These are phyloP conservation scores for Panurus biarmicus DNA, from an alignment of 2,113 vertebrate genomes.

Conservation along the genomic window DNA sequence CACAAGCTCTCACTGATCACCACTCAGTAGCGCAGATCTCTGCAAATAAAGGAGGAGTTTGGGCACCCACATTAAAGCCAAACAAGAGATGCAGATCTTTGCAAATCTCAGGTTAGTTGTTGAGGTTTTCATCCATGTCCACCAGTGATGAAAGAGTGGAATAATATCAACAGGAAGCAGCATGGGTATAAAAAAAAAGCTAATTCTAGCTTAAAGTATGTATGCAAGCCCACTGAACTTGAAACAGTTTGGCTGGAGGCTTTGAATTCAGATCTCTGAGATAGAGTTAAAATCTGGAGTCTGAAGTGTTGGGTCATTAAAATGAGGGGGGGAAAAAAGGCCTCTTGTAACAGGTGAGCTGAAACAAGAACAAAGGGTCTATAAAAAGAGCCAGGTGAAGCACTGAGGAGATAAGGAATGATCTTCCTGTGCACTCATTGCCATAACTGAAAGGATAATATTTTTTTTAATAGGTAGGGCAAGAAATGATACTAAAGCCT, in stretches of 20 bases:
- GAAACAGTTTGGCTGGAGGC: background rate
- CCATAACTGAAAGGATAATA: constrained; percentile 57
- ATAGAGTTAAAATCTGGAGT: constrained; percentile 52
- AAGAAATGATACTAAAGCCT: constrained; percentile 55
- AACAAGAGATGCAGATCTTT: background rate
- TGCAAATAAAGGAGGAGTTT: background rate
- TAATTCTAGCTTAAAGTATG: background rate
- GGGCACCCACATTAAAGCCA: background rate
- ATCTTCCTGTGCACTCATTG: constrained; percentile 71
- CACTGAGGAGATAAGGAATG: constrained; percentile 72
- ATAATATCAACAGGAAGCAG: background rate
- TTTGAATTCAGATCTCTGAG: constrained; percentile 19
- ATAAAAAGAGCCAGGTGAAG: constrained; percentile 72
- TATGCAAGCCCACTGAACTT: background rate
- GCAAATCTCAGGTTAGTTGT: background rate
- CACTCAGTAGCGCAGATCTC: background rate
- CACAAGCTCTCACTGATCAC: background rate
- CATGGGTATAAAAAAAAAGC: background rate
- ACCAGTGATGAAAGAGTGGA: background rate
- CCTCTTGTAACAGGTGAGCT: constrained; percentile 65
- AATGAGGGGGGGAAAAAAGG: background rate
- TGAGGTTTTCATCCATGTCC: background rate
- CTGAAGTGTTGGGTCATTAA: constrained; percentile 41
- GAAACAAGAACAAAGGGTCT: constrained; percentile 75
- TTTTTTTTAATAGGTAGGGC: constrained; percentile 45